These are phyloP conservation scores for Fissipunctia ypsillon DNA, from an alignment of 2,888 invertebrate genomes.

Conservation along the genomic window DNA sequence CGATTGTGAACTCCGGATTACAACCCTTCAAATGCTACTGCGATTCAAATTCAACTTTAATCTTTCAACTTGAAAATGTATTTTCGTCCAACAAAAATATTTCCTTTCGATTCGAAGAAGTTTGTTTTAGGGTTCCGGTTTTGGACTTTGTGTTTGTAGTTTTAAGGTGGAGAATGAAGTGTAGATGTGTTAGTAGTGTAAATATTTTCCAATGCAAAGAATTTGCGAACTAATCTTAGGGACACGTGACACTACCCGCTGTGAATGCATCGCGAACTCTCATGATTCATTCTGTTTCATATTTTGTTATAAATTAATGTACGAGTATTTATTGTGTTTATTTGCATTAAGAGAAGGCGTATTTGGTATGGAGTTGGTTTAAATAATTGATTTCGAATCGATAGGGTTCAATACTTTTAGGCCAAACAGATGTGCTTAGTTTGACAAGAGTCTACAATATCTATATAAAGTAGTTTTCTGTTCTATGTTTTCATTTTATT, in stretches of 20 bases:
- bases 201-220: constrained; percentile 74
- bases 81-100: constrained; percentile 24
- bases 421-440: neutral
- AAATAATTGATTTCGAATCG: constrained; percentile 5
- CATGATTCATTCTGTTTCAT: constrained; percentile 70
- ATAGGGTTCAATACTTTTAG: constrained; percentile 9
- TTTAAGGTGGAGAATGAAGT: constrained; percentile 33
- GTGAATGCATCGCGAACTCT: constrained; percentile 66
- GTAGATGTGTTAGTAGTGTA: constrained; percentile 32
- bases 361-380: constrained; percentile 15
- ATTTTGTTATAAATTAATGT: constrained; percentile 64
- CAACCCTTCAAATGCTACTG: constrained; percentile 55
- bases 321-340: constrained; percentile 48
- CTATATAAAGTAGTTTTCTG: neutral
- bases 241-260: constrained; percentile 80
- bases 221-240: constrained; percentile 84
- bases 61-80: neutral
- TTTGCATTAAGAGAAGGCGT: constrained; percentile 40
- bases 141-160: neutral
- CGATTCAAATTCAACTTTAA: constrained; percentile 62
- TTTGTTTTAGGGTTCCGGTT: constrained; percentile 5
- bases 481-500: neutral
- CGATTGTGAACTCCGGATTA: constrained; percentile 80
- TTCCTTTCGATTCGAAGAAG: constrained; percentile 33
- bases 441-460: neutral